Evolutionary conservation across 2,888 invertebrate genomes (phyloP).

Genomic region (Plebejus argus): DNA sequence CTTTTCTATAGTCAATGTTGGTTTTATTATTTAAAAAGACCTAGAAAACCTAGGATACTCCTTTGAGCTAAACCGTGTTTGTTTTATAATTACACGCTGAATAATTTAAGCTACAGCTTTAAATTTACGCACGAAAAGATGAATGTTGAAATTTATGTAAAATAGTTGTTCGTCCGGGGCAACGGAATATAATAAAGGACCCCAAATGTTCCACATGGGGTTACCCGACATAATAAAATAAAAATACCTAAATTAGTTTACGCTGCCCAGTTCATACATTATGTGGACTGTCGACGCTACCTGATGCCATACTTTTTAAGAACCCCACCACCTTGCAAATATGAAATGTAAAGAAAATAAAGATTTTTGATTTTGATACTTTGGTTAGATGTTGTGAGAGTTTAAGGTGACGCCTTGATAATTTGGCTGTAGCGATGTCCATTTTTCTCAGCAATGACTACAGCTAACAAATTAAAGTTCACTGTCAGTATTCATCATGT

Average conservation of each 20-base stretch:
- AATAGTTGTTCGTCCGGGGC: neutral
- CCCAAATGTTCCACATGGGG: neutral
- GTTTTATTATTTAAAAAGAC: neutral
- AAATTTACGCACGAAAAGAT: conserved; percentile 6
- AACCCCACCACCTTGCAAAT: no score
- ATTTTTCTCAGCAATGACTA: no score
- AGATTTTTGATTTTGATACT: no score
- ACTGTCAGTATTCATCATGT: no score
- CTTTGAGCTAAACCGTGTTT: neutral
- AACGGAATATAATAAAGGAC: neutral
- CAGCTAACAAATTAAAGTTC: no score
- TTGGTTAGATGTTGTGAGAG: no score
- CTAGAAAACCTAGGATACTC: neutral
- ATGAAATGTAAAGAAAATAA: no score
- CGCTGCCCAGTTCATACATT: neutral
- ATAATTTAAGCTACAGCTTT: neutral
- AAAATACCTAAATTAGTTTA: conserved; percentile 3
- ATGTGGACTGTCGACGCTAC: neutral
- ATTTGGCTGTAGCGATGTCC: no score
- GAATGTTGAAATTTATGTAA: conserved; percentile 1
- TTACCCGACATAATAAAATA: neutral
- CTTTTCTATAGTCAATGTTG: neutral
- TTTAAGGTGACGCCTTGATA: no score
- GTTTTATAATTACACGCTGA: conserved; percentile 5
- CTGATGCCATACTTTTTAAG: no score